phyloP scores from a whole-genome alignment of 2,797 vertebrate species.

The Sebastes vulpes region DNA sequence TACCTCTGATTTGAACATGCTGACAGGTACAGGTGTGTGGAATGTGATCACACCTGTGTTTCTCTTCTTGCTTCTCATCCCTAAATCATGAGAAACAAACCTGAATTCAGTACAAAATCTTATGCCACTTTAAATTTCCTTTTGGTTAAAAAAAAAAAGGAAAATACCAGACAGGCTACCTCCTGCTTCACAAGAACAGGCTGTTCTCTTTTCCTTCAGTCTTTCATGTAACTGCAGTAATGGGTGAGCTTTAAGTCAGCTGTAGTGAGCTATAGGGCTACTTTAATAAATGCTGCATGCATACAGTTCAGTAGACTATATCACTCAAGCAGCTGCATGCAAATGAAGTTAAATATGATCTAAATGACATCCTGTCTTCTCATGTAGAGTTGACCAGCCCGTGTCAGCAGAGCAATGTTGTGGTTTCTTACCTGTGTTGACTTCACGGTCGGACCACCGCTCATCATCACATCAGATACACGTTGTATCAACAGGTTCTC shows the following conservation, averaged over 20 bases:
- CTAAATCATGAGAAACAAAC: neutral
- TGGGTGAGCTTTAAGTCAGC: too few relatives aligned
- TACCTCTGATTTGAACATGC: constrained; percentile 42
- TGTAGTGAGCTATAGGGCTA: too few relatives aligned
- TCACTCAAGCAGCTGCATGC: neutral
- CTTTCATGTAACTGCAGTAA: too few relatives aligned
- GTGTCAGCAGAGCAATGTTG: neutral
- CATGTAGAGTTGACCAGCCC: neutral
- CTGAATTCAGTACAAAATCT: too few relatives aligned
- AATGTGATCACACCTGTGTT: constrained; percentile 41
- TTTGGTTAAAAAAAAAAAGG: too few relatives aligned
- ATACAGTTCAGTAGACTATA: too few relatives aligned
- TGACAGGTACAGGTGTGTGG: constrained; percentile 16
- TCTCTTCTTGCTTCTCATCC: constrained; percentile 42
- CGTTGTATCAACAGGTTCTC: neutral
- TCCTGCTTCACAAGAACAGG: too few relatives aligned
- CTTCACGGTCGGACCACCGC: too few relatives aligned
- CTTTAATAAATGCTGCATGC: too few relatives aligned
- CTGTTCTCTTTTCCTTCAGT: too few relatives aligned
- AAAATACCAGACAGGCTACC: too few relatives aligned
- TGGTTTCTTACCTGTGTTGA: constrained; percentile 39
- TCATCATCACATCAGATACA: neutral
- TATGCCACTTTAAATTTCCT: too few relatives aligned
- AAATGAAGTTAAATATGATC: neutral
- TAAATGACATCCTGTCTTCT: neutral